A percentile compares a stretch with the other conserved stretches of the same genome.
These are phyloP conservation scores for Cladopsammia gracilis DNA, from an alignment of 64 coral and sea anemone species.

Conservation along the genomic window DNA sequence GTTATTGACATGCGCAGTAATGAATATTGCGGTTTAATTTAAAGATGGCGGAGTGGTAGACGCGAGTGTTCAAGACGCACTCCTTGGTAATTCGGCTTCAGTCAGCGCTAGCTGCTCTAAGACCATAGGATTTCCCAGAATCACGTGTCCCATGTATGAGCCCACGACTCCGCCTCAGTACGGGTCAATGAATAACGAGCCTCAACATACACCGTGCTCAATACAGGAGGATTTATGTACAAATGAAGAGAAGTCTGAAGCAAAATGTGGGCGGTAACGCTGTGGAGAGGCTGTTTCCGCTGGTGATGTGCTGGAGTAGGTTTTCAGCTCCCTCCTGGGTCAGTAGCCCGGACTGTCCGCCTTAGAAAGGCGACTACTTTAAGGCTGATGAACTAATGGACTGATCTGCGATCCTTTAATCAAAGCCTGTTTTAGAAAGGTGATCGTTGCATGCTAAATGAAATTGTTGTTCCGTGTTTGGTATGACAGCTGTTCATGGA, in stretches of 20 bases:
- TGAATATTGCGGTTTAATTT: neutral
- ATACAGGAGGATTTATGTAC: neutral
- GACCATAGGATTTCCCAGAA: neutral
- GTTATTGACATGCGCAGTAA: neutral
- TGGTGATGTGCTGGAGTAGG: too few species aligned
- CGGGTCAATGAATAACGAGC: neutral
- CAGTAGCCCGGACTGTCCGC: too few species aligned
- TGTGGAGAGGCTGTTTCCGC: neutral
- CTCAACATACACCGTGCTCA: slow-evolving; percentile 6
- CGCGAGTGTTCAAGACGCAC: neutral
- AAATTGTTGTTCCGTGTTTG: too few species aligned
- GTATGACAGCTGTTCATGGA: too few species aligned
- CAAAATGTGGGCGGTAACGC: slow-evolving; percentile 10
- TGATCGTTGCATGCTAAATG: too few species aligned
- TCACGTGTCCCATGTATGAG: neutral
- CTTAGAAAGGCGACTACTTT: too few species aligned
- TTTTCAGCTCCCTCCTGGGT: too few species aligned
- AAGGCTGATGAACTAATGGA: too few species aligned
- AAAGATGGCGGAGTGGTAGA: neutral
- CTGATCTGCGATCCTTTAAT: too few species aligned
- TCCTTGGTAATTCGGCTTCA: neutral
- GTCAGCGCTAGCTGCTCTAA: neutral
- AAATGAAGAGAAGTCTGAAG: neutral
- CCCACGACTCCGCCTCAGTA: neutral
- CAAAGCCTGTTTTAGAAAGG: too few species aligned